Evolutionary conservation across 2,888 invertebrate species (phyloP).

Genomic region (Hanleya hanleyi): DNA sequence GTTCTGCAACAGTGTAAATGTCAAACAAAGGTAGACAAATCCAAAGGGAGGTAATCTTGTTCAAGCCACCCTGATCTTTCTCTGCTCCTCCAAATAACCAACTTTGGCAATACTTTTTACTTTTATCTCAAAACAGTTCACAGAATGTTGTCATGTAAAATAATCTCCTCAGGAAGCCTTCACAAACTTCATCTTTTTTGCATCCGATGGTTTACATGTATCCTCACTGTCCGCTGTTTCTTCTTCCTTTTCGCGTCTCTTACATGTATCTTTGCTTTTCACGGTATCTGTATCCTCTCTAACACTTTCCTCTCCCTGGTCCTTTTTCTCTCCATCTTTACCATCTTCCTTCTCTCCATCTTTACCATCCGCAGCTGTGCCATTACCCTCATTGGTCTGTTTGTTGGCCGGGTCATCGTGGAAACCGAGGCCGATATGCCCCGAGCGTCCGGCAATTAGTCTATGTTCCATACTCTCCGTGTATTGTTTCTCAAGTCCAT

Average conservation of each 20-base stretch:
- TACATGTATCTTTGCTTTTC: conserved; percentile 14
- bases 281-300: conserved; percentile 15
- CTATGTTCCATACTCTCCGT: conserved; percentile 63
- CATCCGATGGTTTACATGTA: conserved; percentile 4
- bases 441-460: conserved; percentile 50
- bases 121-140: too few species aligned
- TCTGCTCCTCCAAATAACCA: too few species aligned
- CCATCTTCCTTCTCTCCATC: conserved; percentile 14
- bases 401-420: conserved; percentile 31
- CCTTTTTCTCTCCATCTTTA: conserved; percentile 18
- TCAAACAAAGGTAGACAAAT: too few species aligned
- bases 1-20: too few species aligned
- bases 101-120: too few species aligned
- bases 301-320: conserved; percentile 23
- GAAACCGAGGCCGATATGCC: conserved; percentile 68
- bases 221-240: conserved; percentile 39
- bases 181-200: conserved; percentile 51
- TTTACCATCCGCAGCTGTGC: conserved; percentile 5
- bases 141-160: too few species aligned
- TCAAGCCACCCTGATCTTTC: too few species aligned
- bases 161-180: too few species aligned
- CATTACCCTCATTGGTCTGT: conserved; percentile 9
- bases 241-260: conserved; percentile 21
- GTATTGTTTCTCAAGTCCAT: conserved; percentile 63
- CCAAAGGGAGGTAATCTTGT: too few species aligned